phyloP scores from a whole-genome alignment of 2,113 vertebrate species.

The Hemibagrus wyckioides region DNA sequence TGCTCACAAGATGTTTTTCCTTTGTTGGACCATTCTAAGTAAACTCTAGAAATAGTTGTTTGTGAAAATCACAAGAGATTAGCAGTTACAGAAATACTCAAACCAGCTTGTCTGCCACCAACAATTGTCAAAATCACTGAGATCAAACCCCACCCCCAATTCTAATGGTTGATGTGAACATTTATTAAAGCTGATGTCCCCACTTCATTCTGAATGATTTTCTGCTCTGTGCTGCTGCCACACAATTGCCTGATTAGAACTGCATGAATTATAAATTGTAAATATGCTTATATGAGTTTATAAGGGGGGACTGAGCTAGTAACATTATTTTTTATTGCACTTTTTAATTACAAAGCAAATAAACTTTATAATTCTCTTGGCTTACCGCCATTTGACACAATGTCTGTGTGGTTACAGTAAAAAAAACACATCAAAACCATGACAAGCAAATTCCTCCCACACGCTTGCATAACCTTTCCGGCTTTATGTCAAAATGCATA shows the following conservation, averaged over 20 bases:
- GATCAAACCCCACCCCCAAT: background rate
- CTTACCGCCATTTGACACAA: background rate
- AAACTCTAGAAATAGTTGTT: background rate
- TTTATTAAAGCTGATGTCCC: background rate
- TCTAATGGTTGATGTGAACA: background rate
- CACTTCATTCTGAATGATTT: background rate
- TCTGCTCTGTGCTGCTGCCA: background rate
- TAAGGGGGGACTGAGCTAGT: background rate
- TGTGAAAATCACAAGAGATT: background rate
- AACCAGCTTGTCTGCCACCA: background rate
- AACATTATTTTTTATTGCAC: background rate
- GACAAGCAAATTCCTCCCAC: conserved; percentile 10
- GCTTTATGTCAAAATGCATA: background rate
- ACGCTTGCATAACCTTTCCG: background rate
- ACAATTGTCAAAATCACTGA: background rate
- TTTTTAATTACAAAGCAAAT: background rate
- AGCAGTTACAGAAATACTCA: background rate
- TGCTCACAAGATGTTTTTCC: background rate
- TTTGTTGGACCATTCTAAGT: background rate
- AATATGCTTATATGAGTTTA: background rate
- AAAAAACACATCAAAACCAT: conserved; percentile 13
- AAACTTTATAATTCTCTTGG: background rate
- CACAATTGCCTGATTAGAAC: background rate
- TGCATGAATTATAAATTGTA: background rate
- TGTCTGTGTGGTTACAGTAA: conserved; percentile 10